Evolutionary conservation across 1,140 invertebrate genomes (phyloP), one percentile per base, ranked within the genome.

Genomic region (Ceratosolen fusciceps): DNA sequence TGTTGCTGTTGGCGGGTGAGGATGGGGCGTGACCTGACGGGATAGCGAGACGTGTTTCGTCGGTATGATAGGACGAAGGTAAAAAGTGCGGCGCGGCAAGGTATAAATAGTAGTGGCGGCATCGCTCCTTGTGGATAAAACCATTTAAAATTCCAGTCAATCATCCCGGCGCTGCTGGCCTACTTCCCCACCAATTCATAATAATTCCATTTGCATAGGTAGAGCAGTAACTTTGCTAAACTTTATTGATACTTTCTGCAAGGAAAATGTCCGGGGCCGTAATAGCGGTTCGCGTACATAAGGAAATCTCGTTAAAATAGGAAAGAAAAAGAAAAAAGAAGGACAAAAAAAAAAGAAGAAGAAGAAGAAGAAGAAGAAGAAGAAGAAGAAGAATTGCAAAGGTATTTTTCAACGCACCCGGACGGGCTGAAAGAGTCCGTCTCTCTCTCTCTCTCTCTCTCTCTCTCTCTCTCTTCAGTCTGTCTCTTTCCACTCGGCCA

Each of bases 41-140:
- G n/a, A n/a, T n/a, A n/a, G n/a, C n/a, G n/a, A n/a, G n/a, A n/a
- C n/a, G n/a, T n/a, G n/a, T n/a, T n/a, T n/a, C n/a, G n/a, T n/a
- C n/a, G n/a, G n/a, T n/a, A n/a, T n/a, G n/a, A n/a, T n/a, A n/a
- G n/a, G n/a, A n/a, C n/a, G n/a, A n/a, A n/a, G n/a, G n/a, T n/a
- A n/a, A n/a, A n/a, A n/a, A n/a, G n/a, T n/a, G n/a, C n/a, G n/a
- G n/a, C n/a, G n/a, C n/a, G n/a, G 58, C 9, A 12, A 9, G 10
- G 14, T 26, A 62, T 62, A 62, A 62, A 62, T 34, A 34, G 26
- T 16, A 34, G 58, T 4, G 21, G 31, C 31, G 58, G 58, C 14
- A 34, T 62, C 31, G 58, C 58, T 62, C 58, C 31, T 34, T 62
- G 58, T 62, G 12, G 16, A 24, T 37, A 37, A 65, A 65, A 65